A percentile compares a stretch with the other conserved stretches of the same genome.
phyloP scores from a whole-genome alignment of 2,797 vertebrate genomes.

The Odontamblyopus rebecca region DNA sequence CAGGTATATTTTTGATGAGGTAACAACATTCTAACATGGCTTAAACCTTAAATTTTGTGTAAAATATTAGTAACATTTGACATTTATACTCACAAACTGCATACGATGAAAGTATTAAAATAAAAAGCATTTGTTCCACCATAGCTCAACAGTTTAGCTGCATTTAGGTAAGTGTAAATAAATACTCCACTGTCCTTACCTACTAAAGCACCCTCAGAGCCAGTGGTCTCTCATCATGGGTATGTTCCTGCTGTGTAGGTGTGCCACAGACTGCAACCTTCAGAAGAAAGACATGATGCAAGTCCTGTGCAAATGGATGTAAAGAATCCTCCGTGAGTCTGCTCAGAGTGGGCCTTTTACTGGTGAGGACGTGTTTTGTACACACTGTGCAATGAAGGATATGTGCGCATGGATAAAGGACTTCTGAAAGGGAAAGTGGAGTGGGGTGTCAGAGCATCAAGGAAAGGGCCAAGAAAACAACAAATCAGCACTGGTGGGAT shows the following conservation, averaged over 20 bases:
- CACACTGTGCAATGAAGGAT: neutral
- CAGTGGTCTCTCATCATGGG: conserved; percentile 53
- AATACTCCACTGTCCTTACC: conserved; percentile 43
- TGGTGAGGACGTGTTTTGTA: conserved; percentile 15
- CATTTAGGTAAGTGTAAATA: conserved; percentile 35
- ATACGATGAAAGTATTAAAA: too few species aligned
- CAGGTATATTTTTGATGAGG: too few species aligned
- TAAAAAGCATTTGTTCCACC: too few species aligned
- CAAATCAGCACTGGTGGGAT: neutral
- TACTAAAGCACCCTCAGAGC: conserved; percentile 40
- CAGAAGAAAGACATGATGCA: conserved; percentile 60
- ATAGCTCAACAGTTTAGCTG: too few species aligned
- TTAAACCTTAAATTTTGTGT: too few species aligned
- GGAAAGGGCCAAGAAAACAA: neutral
- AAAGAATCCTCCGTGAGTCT: conserved; percentile 32
- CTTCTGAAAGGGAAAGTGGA: conserved; percentile 1
- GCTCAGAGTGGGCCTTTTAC: conserved; percentile 27
- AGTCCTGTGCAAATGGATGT: conserved; percentile 63
- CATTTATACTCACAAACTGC: too few species aligned
- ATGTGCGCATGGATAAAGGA: neutral
- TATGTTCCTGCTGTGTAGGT: conserved; percentile 42
- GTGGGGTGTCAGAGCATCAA: neutral
- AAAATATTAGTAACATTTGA: too few species aligned
- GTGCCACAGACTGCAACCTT: conserved; percentile 50
- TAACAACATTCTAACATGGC: too few species aligned